Evolutionary conservation across 2,888 invertebrate species (phyloP).

Genomic region (Leptothorax acervorum): DNA sequence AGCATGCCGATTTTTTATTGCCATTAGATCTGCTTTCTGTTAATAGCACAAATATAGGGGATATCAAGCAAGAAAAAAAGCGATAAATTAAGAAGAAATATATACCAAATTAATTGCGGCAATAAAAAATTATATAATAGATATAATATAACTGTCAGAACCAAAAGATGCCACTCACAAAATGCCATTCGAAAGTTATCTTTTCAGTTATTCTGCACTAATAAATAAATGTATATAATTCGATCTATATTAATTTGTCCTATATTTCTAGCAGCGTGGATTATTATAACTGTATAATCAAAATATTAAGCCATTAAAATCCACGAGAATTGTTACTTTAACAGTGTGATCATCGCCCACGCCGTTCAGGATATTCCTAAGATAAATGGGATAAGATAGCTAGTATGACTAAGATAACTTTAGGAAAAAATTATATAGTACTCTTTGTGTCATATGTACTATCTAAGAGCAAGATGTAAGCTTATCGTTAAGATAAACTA

Average conservation of each 20-base stretch:
- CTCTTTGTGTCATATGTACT: too few relatives aligned
- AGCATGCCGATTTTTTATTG: conserved; percentile 86
- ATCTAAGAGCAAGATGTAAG: too few relatives aligned
- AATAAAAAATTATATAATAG: background rate
- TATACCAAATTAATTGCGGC: background rate
- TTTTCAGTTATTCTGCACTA: background rate
- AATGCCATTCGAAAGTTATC: background rate
- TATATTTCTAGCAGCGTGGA: background rate
- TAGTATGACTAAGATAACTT: too few relatives aligned
- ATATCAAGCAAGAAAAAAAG: background rate
- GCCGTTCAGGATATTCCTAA: too few relatives aligned
- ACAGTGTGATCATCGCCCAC: too few relatives aligned
- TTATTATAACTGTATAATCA: background rate
- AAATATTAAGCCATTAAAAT: background rate
- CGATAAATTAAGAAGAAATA: conserved; percentile 4
- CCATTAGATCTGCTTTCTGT: conserved; percentile 35
- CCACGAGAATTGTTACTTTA: too few relatives aligned
- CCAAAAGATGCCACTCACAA: background rate
- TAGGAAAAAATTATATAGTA: too few relatives aligned
- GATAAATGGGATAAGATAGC: too few relatives aligned
- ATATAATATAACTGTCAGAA: background rate
- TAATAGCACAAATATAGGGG: background rate
- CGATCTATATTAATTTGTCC: background rate
- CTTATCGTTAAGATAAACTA: too few relatives aligned
- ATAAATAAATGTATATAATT: conserved; percentile 13